Percentiles rank a stretch among this genome's conserved stretches.
These are phyloP conservation scores for Acrocyrtus sp. DNA, from an alignment of 2,888 invertebrate species.

Conservation along the genomic window DNA sequence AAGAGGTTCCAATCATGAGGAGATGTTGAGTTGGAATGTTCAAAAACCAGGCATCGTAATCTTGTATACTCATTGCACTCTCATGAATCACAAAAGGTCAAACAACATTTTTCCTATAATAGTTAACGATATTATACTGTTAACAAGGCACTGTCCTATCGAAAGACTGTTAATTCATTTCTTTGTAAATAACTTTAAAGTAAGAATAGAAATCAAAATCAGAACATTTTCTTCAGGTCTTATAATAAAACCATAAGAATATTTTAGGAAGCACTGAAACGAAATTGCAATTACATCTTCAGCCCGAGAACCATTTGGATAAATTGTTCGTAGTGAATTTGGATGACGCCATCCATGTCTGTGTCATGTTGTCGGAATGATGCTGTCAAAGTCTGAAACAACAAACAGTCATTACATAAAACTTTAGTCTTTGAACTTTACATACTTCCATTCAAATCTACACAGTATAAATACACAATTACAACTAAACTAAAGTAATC, in stretches of 20 bases:
- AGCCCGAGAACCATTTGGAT: slow-evolving; percentile 82
- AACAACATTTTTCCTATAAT: slow-evolving; percentile 36
- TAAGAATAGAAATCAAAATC: not conserved
- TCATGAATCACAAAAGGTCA: slow-evolving; percentile 10
- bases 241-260: too few species aligned
- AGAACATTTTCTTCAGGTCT: too few species aligned
- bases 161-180: not conserved
- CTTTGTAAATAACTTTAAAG: not conserved
- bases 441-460: slow-evolving; percentile 7
- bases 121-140: not conserved
- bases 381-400: slow-evolving; percentile 83
- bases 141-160: not conserved
- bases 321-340: slow-evolving; percentile 96
- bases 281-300: slow-evolving; percentile 54
- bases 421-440: slow-evolving; percentile 15
- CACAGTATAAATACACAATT: not conserved
- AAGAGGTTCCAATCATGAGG: not conserved
- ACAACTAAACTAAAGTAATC: too few species aligned
- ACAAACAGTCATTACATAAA: slow-evolving; percentile 58
- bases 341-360: slow-evolving; percentile 94
- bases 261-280: not conserved
- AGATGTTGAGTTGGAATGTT: not conserved
- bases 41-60: not conserved
- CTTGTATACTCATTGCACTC: not conserved
- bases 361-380: slow-evolving; percentile 90